Conservation (phyloP, 2,888 invertebrate genomes). For the Polymixis flavicincta region DNA sequence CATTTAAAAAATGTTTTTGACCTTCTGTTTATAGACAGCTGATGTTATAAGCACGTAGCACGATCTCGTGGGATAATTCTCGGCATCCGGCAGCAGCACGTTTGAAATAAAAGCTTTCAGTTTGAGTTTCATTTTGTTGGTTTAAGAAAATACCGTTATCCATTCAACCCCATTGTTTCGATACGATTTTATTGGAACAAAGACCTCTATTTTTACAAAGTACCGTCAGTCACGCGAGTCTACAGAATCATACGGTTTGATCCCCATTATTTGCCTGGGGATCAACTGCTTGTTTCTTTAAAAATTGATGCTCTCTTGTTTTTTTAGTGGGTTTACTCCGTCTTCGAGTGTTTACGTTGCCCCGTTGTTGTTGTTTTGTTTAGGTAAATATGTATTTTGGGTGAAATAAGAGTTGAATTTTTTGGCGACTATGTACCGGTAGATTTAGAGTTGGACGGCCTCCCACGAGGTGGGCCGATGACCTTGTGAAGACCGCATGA, state of each 20-base stretch:
- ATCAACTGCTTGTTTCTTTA: conserved; percentile 26
- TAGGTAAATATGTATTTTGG: not conserved
- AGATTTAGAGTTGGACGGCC: no score
- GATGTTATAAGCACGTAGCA: no score
- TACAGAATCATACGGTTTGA: conserved; percentile 40
- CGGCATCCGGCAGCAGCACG: no score
- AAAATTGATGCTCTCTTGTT: conserved; percentile 29
- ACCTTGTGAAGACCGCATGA: no score
- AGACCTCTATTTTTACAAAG: conserved; percentile 27
- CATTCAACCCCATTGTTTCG: conserved; percentile 19
- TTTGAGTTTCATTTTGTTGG: not conserved
- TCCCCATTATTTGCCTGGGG: conserved; percentile 27
- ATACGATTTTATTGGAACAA: conserved; percentile 33
- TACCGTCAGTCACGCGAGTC: conserved; percentile 51
- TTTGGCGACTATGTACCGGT: no score
- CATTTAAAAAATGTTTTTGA: no score
- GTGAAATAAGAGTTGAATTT: not conserved
- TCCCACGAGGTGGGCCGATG: no score
- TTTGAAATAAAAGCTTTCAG: not conserved
- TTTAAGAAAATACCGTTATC: not conserved
- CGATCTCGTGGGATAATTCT: no score
- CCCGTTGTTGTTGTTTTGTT: not conserved
- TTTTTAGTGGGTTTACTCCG: conserved; percentile 8
- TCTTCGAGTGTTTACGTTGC: not conserved
- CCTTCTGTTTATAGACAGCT: no score